These are phyloP conservation scores for Parapsyche elsis DNA, from an alignment of 1,140 invertebrate species.

Conservation along the genomic window DNA sequence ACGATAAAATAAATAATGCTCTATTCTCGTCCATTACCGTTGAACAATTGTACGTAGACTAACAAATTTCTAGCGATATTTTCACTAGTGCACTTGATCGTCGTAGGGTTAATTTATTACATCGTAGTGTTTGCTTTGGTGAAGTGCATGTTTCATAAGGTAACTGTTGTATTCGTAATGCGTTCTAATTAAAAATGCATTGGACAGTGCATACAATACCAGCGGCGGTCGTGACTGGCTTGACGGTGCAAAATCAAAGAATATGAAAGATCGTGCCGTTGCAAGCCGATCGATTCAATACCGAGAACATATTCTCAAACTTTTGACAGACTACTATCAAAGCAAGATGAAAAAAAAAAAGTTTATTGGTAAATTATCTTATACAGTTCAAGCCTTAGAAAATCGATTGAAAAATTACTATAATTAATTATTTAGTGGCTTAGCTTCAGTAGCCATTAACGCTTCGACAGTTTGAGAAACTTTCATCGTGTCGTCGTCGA, in stretches of 20 bases:
- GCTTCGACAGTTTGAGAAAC: conserved; percentile 10
- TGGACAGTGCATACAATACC: conserved; percentile 37
- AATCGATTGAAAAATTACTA: too few relatives aligned
- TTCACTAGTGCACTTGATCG: neutral
- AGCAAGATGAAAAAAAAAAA: too few relatives aligned
- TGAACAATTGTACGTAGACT: neutral
- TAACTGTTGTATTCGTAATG: conserved; percentile 34
- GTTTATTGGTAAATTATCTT: too few relatives aligned
- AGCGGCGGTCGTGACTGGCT: conserved; percentile 35
- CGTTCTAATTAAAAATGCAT: conserved; percentile 44
- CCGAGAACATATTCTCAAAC: conserved; percentile 20
- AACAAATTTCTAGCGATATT: neutral
- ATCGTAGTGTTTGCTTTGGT: neutral
- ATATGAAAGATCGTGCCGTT: conserved; percentile 42
- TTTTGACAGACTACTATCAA: neutral
- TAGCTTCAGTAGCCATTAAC: too few relatives aligned
- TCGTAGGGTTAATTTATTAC: neutral
- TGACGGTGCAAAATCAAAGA: conserved; percentile 37
- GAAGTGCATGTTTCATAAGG: conserved; percentile 6
- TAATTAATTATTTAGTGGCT: too few relatives aligned
- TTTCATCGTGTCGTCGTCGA: neutral
- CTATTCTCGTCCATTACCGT: neutral
- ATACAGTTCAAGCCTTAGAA: too few relatives aligned
- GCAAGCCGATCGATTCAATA: conserved; percentile 27
- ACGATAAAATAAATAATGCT: conserved; percentile 40